Evolutionary conservation across 2,797 vertebrate species (phyloP), one percentile per base, ranked within the genome.

Genomic region (Amblyopsis hoosieri): DNA sequence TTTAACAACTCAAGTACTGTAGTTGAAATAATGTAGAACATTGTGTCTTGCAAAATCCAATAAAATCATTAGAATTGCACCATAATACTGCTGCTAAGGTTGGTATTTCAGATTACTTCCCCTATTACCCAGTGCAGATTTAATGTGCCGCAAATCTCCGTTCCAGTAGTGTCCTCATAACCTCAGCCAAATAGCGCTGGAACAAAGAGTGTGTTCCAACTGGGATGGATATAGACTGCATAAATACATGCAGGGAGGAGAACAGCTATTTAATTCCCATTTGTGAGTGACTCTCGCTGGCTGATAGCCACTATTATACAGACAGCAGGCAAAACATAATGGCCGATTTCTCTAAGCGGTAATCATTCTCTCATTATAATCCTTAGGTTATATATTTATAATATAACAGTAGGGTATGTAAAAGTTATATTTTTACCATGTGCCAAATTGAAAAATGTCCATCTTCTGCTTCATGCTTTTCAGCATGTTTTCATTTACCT

Each of bases 261-360:
- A 81, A 68, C 78, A 67, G 55, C 29, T 57, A 56, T 74, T 62
- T 76, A 76, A 80, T 82, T 75, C 67, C 4, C 37, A 42, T 42
- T 62, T 71, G 56, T 64, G 37, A 79, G n/a, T 54, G 55, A 47
- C 62, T 57, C 33, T 37, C 33, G 31, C 66, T 73, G 71, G 63
- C 75, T 71, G 10, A 54, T 60, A 64, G 67, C 78, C 77, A 74
- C 62, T 72, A 62, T 62, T 62, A 62, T n/a, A 46, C 54, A 60
- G 51, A 66, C 19, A 66, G 2, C 55, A 45, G 8, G 52, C 19
- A 54, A 74, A 71, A 63, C 56, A 55, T 42, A 53, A 74, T 57
- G 49, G 66, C 55, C 60, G 53, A 65, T 70, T 45, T 63, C 50
- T 3, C 8, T 52, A 37, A 37, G 7, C 33, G 8, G 33, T 9